phyloP scores from a whole-genome alignment of 1,140 invertebrate species.

The Megalonaias nervosa region DNA sequence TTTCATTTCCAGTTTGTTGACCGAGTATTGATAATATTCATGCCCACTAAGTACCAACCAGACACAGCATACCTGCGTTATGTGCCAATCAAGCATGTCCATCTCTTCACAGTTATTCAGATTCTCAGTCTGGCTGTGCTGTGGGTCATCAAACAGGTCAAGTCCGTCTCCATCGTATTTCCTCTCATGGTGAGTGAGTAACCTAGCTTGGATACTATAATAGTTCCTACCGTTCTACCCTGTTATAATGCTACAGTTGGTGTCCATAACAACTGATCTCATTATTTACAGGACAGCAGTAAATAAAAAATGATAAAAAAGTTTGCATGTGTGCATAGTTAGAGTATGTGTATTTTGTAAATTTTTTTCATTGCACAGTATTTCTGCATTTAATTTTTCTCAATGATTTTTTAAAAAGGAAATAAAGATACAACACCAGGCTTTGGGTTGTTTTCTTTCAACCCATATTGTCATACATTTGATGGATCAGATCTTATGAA shows the following conservation, averaged over 20 bases:
- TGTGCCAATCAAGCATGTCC: constrained; percentile 94
- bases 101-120: constrained; percentile 96
- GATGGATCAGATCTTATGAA: no score
- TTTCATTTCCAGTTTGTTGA: constrained; percentile 88
- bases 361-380: no score
- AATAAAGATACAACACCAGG: no score
- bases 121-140: constrained; percentile 89
- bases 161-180: constrained; percentile 94
- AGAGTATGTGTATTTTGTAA: no score
- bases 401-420: no score
- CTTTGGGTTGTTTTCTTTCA: no score
- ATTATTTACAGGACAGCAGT: not conserved
- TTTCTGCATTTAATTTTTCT: no score
- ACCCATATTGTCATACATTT: no score
- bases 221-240: not conserved
- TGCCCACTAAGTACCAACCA: constrained; percentile 99
- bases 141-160: constrained; percentile 98
- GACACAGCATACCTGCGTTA: constrained; percentile 95
- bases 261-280: not conserved
- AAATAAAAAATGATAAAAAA: not conserved
- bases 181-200: constrained; percentile 88
- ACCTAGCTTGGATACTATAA: not conserved
- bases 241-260: not conserved
- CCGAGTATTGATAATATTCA: constrained; percentile 94
- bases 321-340: no score